phyloP scores from a whole-genome alignment of 2,888 invertebrate species.

The Eupithecia subumbrata region DNA sequence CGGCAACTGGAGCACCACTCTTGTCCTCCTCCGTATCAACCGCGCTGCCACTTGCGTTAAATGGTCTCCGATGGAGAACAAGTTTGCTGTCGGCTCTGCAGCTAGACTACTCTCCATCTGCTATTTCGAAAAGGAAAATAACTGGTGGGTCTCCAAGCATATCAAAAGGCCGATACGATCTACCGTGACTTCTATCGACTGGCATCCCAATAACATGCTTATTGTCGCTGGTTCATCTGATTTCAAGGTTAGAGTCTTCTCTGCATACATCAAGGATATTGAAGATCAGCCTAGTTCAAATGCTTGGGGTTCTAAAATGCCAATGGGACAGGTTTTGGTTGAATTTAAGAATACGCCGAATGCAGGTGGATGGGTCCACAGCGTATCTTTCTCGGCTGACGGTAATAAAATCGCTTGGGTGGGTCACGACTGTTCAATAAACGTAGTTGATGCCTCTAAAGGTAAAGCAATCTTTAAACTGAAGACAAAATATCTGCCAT shows the following conservation, averaged over 20 bases:
- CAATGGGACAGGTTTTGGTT: conserved; percentile 93
- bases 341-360: conserved; percentile 94
- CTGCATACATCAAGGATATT: conserved; percentile 98
- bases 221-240: conserved; percentile 98
- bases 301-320: conserved; percentile 95
- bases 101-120: conserved; percentile 98
- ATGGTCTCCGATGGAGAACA: conserved; percentile 99
- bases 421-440: conserved; percentile 97
- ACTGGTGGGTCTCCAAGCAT: conserved; percentile 99
- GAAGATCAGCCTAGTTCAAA: conserved; percentile 95
- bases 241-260: conserved; percentile 97
- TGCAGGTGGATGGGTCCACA: conserved; percentile 98
- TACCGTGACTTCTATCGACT: conserved; percentile 97
- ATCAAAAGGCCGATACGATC: conserved; percentile 99
- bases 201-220: conserved; percentile 99
- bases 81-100: conserved; percentile 99
- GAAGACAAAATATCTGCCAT: conserved; percentile 96
- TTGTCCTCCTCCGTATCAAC: conserved; percentile 97
- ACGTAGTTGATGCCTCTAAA: conserved; percentile 93
- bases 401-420: conserved; percentile 99
- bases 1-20: conserved; percentile 97
- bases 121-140: conserved; percentile 98
- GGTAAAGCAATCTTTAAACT: conserved; percentile 88
- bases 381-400: conserved; percentile 97
- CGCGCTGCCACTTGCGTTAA: conserved; percentile 99